phyloP scores from a whole-genome alignment of 2,888 invertebrate species.

The Brachyptera putata region DNA sequence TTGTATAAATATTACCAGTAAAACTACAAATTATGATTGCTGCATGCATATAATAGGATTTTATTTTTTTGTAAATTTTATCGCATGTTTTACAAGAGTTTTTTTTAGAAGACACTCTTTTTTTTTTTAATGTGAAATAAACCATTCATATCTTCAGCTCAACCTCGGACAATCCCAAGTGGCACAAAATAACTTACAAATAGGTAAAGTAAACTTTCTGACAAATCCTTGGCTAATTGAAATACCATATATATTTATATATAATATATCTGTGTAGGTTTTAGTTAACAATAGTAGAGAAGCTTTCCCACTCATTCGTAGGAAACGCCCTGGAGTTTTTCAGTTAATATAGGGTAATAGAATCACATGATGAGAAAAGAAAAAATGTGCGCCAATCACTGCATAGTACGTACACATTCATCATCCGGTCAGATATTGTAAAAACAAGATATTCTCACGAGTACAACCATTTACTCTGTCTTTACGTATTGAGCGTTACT shows the following conservation, averaged over 20 bases:
- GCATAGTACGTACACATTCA: neutral
- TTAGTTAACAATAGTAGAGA: too few relatives aligned
- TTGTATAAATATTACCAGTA: too few relatives aligned
- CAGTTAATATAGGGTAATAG: neutral
- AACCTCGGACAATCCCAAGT: constrained; percentile 25
- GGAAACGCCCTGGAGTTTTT: too few relatives aligned
- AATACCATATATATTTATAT: neutral
- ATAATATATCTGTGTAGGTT: too few relatives aligned
- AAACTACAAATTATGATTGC: constrained; percentile 25
- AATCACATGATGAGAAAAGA: neutral
- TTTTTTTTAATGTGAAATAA: constrained; percentile 10
- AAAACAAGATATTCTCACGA: neutral
- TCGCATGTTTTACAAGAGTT: constrained; percentile 30
- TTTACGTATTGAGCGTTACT: constrained; percentile 2
- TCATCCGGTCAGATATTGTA: constrained; percentile 2
- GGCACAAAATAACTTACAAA: constrained; percentile 20
- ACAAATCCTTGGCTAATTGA: neutral
- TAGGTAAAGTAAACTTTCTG: neutral
- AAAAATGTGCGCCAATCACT: neutral
- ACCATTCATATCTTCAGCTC: constrained; percentile 5
- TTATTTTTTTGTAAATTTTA: constrained; percentile 30
- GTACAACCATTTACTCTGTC: neutral
- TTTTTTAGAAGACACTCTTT: constrained; percentile 15
- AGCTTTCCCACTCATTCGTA: too few relatives aligned
- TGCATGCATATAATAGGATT: constrained; percentile 32